These are phyloP conservation scores for Orchesellides sinensis DNA, from an alignment of 2,888 invertebrate species.

Conservation along the genomic window DNA sequence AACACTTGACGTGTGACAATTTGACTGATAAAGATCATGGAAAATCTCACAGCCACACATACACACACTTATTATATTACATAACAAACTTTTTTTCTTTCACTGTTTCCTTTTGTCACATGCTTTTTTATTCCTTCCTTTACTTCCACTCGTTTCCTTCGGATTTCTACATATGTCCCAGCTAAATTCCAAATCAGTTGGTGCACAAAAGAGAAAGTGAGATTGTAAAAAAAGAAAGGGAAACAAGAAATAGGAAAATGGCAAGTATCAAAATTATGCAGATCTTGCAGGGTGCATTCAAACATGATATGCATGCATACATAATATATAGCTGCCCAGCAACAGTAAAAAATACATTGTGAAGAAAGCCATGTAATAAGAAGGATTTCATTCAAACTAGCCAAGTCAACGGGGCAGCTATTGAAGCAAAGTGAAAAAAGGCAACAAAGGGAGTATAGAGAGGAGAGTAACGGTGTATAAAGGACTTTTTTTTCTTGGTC, in stretches of 20 bases:
- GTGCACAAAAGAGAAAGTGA: not conserved
- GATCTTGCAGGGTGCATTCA: slow-evolving; percentile 9
- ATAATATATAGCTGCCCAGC: too few relatives aligned
- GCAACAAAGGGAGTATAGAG: not conserved
- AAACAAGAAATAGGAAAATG: not conserved
- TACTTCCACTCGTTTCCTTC: not conserved
- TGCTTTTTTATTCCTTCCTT: not conserved
- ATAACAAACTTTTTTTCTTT: not conserved
- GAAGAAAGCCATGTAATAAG: too few relatives aligned
- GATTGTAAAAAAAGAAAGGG: not conserved
- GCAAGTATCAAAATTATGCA: slow-evolving; percentile 1
- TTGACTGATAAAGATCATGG: too few relatives aligned
- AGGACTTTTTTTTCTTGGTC: not conserved
- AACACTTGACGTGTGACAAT: too few relatives aligned
- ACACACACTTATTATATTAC: too few relatives aligned
- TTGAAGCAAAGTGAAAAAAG: slow-evolving; percentile 6
- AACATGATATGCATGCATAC: too few relatives aligned
- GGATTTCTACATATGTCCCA: not conserved
- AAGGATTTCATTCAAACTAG: slow-evolving; percentile 4
- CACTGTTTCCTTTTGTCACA: not conserved
- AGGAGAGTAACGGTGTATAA: not conserved
- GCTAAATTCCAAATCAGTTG: not conserved
- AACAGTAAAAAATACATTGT: too few relatives aligned
- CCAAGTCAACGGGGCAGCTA: slow-evolving; percentile 4
- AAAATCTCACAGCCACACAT: too few relatives aligned